These are phyloP conservation scores for Elymnias hypermnestra DNA, from an alignment of 1,140 invertebrate genomes.

Conservation along the genomic window DNA sequence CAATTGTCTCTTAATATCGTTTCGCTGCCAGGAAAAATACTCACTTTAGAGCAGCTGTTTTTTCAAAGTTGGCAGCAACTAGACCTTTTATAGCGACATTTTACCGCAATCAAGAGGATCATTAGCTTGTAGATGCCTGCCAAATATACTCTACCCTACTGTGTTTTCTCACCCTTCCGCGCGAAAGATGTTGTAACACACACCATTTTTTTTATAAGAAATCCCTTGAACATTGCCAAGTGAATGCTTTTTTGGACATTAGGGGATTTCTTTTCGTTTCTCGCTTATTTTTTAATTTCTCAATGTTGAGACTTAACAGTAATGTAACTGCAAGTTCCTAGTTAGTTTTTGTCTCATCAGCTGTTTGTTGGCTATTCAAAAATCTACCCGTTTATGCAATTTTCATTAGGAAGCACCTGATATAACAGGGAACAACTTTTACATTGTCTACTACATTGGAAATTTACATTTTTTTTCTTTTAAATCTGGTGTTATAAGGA, in stretches of 20 bases:
- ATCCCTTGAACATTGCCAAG: slow-evolving; percentile 44
- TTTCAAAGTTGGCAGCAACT: slow-evolving; percentile 69
- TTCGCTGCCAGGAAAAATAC: slow-evolving; percentile 66
- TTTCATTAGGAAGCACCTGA: too few species aligned
- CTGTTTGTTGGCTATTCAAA: too few species aligned
- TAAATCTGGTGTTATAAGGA: slow-evolving; percentile 8
- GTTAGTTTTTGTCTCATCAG: too few species aligned
- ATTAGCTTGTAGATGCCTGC: slow-evolving; percentile 70
- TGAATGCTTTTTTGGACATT: slow-evolving; percentile 38
- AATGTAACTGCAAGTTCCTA: too few species aligned
- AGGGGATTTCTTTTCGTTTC: too few species aligned
- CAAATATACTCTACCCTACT: slow-evolving; percentile 62
- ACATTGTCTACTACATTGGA: too few species aligned
- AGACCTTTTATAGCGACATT: slow-evolving; percentile 70
- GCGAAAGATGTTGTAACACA: slow-evolving; percentile 55
- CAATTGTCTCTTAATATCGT: slow-evolving; percentile 68
- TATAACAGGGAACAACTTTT: too few species aligned
- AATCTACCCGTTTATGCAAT: too few species aligned
- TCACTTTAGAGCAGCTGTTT: slow-evolving; percentile 65
- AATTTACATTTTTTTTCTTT: too few species aligned
- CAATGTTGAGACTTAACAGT: too few species aligned
- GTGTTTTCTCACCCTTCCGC: slow-evolving; percentile 59
- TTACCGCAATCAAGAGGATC: slow-evolving; percentile 72
- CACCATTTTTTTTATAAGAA: slow-evolving; percentile 62
- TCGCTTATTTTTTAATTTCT: too few species aligned